Evolutionary conservation across 2,113 vertebrate genomes (phyloP).

Genomic region (Osmerus mordax): DNA sequence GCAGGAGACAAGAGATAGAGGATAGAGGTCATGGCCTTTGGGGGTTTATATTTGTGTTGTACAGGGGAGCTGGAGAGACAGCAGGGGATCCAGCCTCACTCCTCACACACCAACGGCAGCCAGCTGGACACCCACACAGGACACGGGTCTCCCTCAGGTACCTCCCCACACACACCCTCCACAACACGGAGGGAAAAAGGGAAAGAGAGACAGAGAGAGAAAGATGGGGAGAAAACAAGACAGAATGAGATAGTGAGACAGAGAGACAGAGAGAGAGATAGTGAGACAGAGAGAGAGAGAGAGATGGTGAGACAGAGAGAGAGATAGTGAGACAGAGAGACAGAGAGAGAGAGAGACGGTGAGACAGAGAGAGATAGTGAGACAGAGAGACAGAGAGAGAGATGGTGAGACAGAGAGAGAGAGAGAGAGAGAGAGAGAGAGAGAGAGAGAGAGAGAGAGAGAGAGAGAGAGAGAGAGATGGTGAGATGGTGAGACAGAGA

Average conservation of each 20-base stretch:
- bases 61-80: conserved; percentile 95
- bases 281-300: background rate
- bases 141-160: conserved; percentile 87
- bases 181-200: conserved; percentile 21
- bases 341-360: background rate
- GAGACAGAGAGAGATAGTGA: too few species aligned
- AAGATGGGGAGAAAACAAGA: background rate
- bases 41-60: conserved; percentile 10
- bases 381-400: too few species aligned
- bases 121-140: conserved; percentile 84
- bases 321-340: background rate
- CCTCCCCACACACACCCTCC: conserved; percentile 21
- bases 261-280: background rate
- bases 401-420: background rate
- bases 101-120: conserved; percentile 80
- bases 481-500: too few species aligned
- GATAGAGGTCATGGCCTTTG: background rate
- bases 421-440: background rate
- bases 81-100: conserved; percentile 81
- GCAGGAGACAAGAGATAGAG: background rate
- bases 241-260: conserved; percentile 4
- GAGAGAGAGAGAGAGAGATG: background rate
- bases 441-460: conserved; percentile 4
- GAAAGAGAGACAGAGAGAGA: conserved; percentile 8
- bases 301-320: conserved; percentile 2